Evolutionary conservation across 2,797 vertebrate genomes (phyloP), one percentile per base, ranked within the genome.

Genomic region (Peromyscus nudipes): DNA sequence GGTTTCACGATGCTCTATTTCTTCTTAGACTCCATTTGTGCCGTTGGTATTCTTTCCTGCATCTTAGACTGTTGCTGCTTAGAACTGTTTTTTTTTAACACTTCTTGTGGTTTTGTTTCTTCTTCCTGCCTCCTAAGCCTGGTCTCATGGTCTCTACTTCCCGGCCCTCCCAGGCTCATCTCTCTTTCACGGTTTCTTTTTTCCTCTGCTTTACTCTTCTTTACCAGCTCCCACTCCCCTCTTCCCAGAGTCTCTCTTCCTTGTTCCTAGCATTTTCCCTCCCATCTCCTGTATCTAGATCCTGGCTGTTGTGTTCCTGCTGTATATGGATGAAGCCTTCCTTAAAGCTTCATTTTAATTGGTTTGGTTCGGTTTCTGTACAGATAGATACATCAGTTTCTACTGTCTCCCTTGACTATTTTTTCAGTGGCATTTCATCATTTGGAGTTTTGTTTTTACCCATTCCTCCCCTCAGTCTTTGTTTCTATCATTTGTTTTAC

Each of bases 201-300:
- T 37, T 40, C 4, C 43, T 40, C 16, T 25, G 46, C 9, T 10
- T 62, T 55, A 6, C 17, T 65, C n/a, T 43, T 19, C 76, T 65
- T 6, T 13, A 16, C 27, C 19, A 29, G 13, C n/a, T 55, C 34
- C 27, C 1, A 4, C 14, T 17, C 10, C 1, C 7, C 37, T 17
- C 64, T 14, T 60, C 12, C n/a, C 25, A 25, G 67, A 27, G 57
- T 37, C 65, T 81, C 31, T 13, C 46, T 12, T 62, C 19, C 55
- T 55, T 4, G 25, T 27, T 80, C 5, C 23, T 0, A 12, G 16
- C 19, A 5, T 60, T 19, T 79, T 80, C 11, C 23, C 75, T 81
- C 23, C 31, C 5, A 11, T 10, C 0, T 16, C 55, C 0, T 17
- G 37, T 81, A 55, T n/a, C 57, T 81, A 37, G 46, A 55, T 65